Evolutionary conservation across 2,888 invertebrate species (phyloP), one percentile per base, ranked within the genome.

Genomic region (Nomada ferruginata): DNA sequence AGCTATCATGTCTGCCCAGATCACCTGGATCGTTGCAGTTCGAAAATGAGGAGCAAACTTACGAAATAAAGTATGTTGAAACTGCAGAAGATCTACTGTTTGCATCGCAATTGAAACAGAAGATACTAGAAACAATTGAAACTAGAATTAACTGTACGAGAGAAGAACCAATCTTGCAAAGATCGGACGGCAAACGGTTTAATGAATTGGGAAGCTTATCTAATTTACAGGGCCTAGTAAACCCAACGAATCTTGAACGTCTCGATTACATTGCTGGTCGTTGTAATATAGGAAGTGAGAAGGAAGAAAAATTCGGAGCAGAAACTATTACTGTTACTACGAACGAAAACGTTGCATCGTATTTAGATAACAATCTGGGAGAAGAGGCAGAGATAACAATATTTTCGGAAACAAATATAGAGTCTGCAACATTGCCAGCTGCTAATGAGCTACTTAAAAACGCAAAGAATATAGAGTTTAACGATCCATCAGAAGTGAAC

Each of bases 11-110:
- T 59, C 53, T 52, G 23, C 53, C 71, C 20, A 71, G 47, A 57
- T 47, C 47, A 15, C 63, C 70, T 44, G 50, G 50, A 9, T 47
- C 55, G n/a, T 42, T 66, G 2, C 50, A 50, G 44, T 59, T 72
- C 55, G 68, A 23, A 66, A 61, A 78, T 65, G 61, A 73, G 47
- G 53, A 47, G 36, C 61, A 69, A 47, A 26, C 13, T 47, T 47
- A 15, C 3, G 13, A 47, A 15, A 4, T 13, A 47, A 47, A 47
- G 47, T 15, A 15, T 47, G 47, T 15, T 47, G 15, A 47, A 47
- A 15, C 13, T 47, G 15, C 13, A 3, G 47, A 47, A 11, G 47
- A 47, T 47, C 13, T 47, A 47, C 15, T 47, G 2, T 47, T 11
- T 15, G 47, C 47, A 47, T 47, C 47, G 11, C 47, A 47, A 11